Base-by-base conservation (phyloP, 2,113 vertebrate genomes). In the Malurus alboscapulatus region DNA sequence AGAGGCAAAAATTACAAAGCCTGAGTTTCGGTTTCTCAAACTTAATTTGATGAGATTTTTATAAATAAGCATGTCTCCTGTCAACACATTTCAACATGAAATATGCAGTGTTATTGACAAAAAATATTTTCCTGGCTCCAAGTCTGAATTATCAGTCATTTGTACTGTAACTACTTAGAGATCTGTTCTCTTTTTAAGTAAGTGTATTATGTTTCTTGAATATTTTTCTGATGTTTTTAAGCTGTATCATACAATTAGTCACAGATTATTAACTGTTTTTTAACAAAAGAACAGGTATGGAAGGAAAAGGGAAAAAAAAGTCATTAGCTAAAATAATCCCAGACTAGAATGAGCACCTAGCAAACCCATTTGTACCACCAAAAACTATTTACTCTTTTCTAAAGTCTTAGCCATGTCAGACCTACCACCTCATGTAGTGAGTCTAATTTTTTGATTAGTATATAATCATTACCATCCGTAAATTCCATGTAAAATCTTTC, bases 41-140 rank as follows among this genome's bases (percentile, higher is more conserved):
- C 22, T 84, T 90, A 58, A 85, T 78, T 87, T 71, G 45, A 90
- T 77, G 51, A 1, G 1, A 69, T 54, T 80, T 88, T 51, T 45
- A 76, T 65, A n/a, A 26, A 84, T 42, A 87, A 84, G 38, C 47
- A 84, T 4, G 4, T 75, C 24, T 59, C 93, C 80, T 84, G 83
- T 84, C 80, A 91, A 73, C 73, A 92, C 76, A 66, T 65, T 91
- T 92, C 17, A 51, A 42, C 24, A 73, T 75, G 61, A 92, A 95
- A 95, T 71, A 87, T 71, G 40, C 84, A 91, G 89, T 44, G 91
- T 62, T 94, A 80, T 15, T 80, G 89, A 93, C 34, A 92, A 48
- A 80, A 72, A 42, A 55, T 63, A 61, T 71, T 76, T 62, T 88
- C 65, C 24, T 81, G 58, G 59, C 51, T 58, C 29, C 54, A 32